These are phyloP conservation scores for Ectemnius cavifrons DNA, from an alignment of 2,888 invertebrate species.

Conservation along the genomic window DNA sequence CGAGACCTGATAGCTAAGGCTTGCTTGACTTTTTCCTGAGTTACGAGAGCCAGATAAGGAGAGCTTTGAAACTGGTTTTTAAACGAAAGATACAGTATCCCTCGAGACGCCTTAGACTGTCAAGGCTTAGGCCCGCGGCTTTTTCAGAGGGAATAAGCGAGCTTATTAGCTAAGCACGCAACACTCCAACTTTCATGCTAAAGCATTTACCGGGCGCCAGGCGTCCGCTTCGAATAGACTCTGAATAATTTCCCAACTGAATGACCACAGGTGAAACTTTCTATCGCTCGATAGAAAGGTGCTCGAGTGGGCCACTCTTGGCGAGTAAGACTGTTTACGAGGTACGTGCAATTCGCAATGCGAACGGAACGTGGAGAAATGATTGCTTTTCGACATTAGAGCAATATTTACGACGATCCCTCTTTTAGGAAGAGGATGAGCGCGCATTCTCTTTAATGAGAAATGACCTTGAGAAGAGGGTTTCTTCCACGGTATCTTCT, in stretches of 20 bases:
- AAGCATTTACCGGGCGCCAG: background rate
- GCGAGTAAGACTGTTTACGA: too few relatives aligned
- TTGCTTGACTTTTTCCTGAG: background rate
- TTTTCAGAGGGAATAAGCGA: background rate
- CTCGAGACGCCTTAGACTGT: background rate
- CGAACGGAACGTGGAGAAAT: background rate
- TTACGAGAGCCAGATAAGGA: conserved; percentile 19
- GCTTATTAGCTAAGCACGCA: background rate
- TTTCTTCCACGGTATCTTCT: too few relatives aligned
- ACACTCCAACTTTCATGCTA: background rate
- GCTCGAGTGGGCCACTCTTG: background rate
- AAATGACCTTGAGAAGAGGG: conserved; percentile 28
- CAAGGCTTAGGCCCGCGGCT: too few relatives aligned
- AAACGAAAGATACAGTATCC: background rate
- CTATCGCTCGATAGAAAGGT: background rate
- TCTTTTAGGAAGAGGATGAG: conserved; percentile 7
- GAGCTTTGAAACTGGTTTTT: conserved; percentile 20
- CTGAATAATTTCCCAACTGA: background rate
- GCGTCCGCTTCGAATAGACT: background rate
- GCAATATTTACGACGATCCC: conserved; percentile 52
- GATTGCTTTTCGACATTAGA: background rate
- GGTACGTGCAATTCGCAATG: too few relatives aligned
- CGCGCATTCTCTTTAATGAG: conserved; percentile 43
- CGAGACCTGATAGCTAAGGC: background rate
- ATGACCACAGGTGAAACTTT: background rate